Conservation (phyloP, 2,888 invertebrate genomes). For the Drosophila ezoana region DNA sequence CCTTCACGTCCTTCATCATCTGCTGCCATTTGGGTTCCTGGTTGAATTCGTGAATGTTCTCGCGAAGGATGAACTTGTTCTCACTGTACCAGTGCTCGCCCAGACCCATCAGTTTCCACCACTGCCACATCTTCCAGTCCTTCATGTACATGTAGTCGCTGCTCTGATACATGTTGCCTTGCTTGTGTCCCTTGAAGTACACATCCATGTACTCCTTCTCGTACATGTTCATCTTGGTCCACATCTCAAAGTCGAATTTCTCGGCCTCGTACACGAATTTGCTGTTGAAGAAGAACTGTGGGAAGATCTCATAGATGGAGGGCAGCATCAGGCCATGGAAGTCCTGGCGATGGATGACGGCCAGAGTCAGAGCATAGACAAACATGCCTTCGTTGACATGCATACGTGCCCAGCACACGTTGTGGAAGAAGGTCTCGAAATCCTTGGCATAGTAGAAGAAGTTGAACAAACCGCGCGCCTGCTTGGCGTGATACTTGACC, state of each 20-base stretch:
- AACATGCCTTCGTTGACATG: constrained; percentile 89
- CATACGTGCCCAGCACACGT: constrained; percentile 89
- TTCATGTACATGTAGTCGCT: constrained; percentile 73
- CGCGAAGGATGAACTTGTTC: constrained; percentile 72
- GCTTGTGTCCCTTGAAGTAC: constrained; percentile 59
- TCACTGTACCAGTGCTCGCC: constrained; percentile 75
- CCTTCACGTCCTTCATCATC: constrained; percentile 69
- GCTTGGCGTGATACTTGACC: constrained; percentile 85
- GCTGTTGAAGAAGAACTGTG: constrained; percentile 89
- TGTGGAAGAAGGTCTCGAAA: constrained; percentile 89
- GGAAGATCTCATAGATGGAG: constrained; percentile 90
- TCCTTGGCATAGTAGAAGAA: constrained; percentile 89
- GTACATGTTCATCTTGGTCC: constrained; percentile 84
- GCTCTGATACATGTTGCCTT: constrained; percentile 50
- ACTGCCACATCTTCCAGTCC: constrained; percentile 82
- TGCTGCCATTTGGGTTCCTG: constrained; percentile 70
- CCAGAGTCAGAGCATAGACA: constrained; percentile 88
- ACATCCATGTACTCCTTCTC: constrained; percentile 79
- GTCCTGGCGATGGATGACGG: constrained; percentile 88
- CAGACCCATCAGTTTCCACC: constrained; percentile 82
- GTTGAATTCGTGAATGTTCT: constrained; percentile 71
- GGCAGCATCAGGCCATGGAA: constrained; percentile 89
- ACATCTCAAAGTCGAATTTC: constrained; percentile 86
- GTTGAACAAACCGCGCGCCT: constrained; percentile 87
- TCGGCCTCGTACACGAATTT: constrained; percentile 89